Conservation (phyloP, 1,140 invertebrate genomes). For the Eriosoma lanigerum region DNA sequence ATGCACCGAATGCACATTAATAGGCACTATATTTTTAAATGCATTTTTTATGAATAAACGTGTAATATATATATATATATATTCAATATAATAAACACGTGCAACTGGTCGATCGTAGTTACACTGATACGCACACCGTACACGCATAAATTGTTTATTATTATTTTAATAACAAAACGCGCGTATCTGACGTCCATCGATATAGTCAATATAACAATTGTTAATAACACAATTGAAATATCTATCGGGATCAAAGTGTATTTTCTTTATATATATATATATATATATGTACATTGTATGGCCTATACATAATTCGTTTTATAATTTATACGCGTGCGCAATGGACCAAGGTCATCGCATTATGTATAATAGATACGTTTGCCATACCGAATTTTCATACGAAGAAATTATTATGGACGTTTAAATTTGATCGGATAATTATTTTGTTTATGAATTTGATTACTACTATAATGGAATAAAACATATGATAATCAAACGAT, state of each 20-base stretch:
- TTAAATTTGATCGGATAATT: too few species aligned
- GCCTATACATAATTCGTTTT: not conserved
- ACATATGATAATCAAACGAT: too few species aligned
- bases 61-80: too few species aligned
- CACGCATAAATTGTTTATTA: not conserved
- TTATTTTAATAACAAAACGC: not conserved
- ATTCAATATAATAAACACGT: too few species aligned
- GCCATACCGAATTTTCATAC: too few species aligned
- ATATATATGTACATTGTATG: not conserved
- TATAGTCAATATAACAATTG: slow-evolving; percentile 4
- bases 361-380: too few species aligned
- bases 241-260: slow-evolving; percentile 8
- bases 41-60: not conserved
- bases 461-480: too few species aligned
- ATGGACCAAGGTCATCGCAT: too few species aligned
- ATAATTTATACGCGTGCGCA: not conserved
- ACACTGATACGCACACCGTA: not conserved
- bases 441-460: too few species aligned
- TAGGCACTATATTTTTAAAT: not conserved
- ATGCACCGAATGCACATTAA: not conserved
- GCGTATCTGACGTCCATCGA: not conserved
- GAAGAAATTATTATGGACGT: too few species aligned
- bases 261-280: not conserved
- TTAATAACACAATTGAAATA: slow-evolving; percentile 24
- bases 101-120: too few species aligned